phyloP scores from a whole-genome alignment of 2,888 invertebrate species.

The Gymnoscelis rufifasciata region DNA sequence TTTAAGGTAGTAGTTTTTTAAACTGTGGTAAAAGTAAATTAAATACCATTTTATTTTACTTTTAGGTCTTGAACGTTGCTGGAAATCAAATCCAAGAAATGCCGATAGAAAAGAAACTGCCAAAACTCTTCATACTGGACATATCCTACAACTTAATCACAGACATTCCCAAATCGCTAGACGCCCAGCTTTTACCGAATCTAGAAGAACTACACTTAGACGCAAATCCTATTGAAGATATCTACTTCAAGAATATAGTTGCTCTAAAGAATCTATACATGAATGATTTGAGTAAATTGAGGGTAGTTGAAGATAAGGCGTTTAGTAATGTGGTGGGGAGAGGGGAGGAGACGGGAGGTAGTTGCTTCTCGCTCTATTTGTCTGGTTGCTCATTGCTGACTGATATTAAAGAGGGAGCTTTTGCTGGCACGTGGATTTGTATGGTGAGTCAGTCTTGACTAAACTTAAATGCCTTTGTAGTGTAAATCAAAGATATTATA shows the following conservation, averaged over 20 bases:
- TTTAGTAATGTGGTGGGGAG: slow-evolving; percentile 71
- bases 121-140: slow-evolving; percentile 68
- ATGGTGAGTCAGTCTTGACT: slow-evolving; percentile 66
- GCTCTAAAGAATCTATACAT: slow-evolving; percentile 64
- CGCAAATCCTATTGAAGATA: slow-evolving; percentile 69
- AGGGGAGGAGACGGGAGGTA: slow-evolving; percentile 40
- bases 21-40: no score
- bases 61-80: slow-evolving; percentile 64
- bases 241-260: slow-evolving; percentile 70
- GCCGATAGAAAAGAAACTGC: slow-evolving; percentile 59
- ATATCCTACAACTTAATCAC: slow-evolving; percentile 71
- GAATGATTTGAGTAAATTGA: slow-evolving; percentile 55
- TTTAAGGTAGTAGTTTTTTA: no score
- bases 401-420: slow-evolving; percentile 63
- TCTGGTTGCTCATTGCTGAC: slow-evolving; percentile 63
- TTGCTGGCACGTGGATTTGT: slow-evolving; percentile 71
- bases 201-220: slow-evolving; percentile 72
- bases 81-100: slow-evolving; percentile 69
- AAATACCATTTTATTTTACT: no score
- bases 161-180: slow-evolving; percentile 66
- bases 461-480: no score
- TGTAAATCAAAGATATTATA: no score
- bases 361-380: slow-evolving; percentile 72
- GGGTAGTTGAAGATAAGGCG: slow-evolving; percentile 59
- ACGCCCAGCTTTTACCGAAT: slow-evolving; percentile 61